Evolutionary conservation across 1,140 invertebrate species (phyloP), one percentile per base, ranked within the genome.

Genomic region (Lepidostoma basale): DNA sequence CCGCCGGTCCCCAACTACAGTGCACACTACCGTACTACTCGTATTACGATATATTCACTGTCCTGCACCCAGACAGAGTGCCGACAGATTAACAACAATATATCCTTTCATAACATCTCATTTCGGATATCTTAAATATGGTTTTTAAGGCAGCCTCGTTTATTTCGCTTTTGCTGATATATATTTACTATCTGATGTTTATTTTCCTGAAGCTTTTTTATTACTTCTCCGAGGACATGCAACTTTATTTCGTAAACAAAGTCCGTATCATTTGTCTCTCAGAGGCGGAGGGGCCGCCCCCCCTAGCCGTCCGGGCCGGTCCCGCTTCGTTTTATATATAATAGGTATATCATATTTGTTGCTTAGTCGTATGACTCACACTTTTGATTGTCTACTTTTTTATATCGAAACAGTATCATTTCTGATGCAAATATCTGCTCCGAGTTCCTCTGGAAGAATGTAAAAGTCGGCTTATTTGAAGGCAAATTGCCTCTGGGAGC

Each of bases 211-310:
- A 28, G 25, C 49, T 54, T 54, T 36, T n/a, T 36, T 54, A 54
- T 20, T n/a, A 20, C 26, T 16, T 25, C 26, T 10, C 49, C n/a
- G 49, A 36, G 30, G 26, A 30, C 49, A 54, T 33, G 49, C 18
- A 30, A 54, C 26, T 54, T 54, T 54, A 54, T 54, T 54, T 54
- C 33, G 49, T 54, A 54, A 54, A 54, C 49, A 54, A 54, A 54
- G 49, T 54, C 49, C 26, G 26, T 54, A 54, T 54, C 49, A 28
- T 54, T 54, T 30, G 26, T 54, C 49, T 30, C 26, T 54, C 33
- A n/a, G n/a, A n/a, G n/a, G n/a, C n/a, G n/a, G n/a, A n/a, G n/a
- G n/a, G n/a, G n/a, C n/a, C n/a, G n/a, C n/a, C n/a, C n/a, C n/a
- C n/a, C n/a, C n/a, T n/a, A n/a, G n/a, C n/a, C n/a, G n/a, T n/a